These are phyloP conservation scores for Nezara viridula DNA, from an alignment of 2,888 invertebrate species.

Conservation along the genomic window DNA sequence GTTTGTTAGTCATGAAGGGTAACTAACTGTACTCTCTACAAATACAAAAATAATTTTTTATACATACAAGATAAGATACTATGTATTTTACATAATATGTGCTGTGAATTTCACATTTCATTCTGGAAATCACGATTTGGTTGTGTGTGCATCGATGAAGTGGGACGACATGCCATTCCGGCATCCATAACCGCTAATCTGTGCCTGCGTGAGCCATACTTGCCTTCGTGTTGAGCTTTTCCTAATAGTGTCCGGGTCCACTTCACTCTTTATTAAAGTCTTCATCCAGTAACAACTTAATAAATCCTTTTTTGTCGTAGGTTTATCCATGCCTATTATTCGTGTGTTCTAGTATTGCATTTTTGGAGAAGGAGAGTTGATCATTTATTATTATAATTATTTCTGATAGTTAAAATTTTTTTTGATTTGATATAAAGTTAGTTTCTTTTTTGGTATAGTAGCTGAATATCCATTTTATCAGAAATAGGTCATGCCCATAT, in stretches of 20 bases:
- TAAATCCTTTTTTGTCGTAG: neutral
- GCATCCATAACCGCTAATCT: slow-evolving; percentile 40
- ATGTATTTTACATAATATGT: too few relatives aligned
- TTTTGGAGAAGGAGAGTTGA: too few relatives aligned
- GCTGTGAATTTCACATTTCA: neutral
- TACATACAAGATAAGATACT: too few relatives aligned
- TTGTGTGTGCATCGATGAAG: neutral
- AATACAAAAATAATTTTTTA: too few relatives aligned
- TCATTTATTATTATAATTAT: too few relatives aligned
- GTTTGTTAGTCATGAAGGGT: too few relatives aligned
- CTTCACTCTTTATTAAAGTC: slow-evolving; percentile 28
- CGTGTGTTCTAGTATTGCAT: too few relatives aligned
- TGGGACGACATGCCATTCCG: neutral
- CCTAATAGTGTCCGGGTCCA: neutral
- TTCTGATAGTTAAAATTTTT: too few relatives aligned
- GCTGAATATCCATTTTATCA: too few relatives aligned
- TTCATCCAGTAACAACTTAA: slow-evolving; percentile 2
- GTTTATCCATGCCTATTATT: neutral
- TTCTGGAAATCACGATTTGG: neutral
- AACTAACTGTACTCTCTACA: too few relatives aligned
- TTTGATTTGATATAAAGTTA: too few relatives aligned
- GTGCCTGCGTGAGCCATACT: slow-evolving; percentile 8
- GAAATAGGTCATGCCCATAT: neutral
- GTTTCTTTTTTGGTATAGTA: too few relatives aligned
- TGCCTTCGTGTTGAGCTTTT: slow-evolving; percentile 5